Evolutionary conservation across 2,888 invertebrate species (phyloP).

Genomic region (Torymus texanus): DNA sequence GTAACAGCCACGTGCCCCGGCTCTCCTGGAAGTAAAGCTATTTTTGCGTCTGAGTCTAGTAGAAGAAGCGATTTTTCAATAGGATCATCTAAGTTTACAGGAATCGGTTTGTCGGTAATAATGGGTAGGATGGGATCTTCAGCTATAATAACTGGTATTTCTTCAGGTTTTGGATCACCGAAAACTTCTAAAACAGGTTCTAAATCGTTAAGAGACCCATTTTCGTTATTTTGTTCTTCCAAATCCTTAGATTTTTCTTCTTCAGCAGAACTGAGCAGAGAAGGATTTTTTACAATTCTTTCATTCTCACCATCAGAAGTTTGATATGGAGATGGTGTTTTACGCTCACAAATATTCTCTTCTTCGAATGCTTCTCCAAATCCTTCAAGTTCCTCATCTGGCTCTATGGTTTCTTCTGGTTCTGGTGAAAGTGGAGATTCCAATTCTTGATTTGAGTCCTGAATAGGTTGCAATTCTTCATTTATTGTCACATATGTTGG

Average conservation of each 20-base stretch:
- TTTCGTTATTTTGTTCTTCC: neutral
- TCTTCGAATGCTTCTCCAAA: neutral
- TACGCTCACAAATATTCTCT: constrained; percentile 17
- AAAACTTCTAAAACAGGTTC: constrained; percentile 45
- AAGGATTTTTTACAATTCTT: constrained; percentile 1
- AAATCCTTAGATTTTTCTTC: constrained; percentile 17
- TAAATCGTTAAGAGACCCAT: constrained; percentile 33
- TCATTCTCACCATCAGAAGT: neutral
- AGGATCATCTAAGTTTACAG: constrained; percentile 45
- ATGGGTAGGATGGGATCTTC: neutral
- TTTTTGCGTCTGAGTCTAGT: constrained; percentile 25
- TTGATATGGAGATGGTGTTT: neutral
- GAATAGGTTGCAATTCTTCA: neutral
- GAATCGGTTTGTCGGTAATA: neutral
- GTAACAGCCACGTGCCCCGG: constrained; percentile 11
- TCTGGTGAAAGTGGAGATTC: constrained; percentile 51
- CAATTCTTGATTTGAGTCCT: constrained; percentile 16
- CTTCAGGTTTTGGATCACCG: constrained; percentile 45
- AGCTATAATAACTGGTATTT: constrained; percentile 31
- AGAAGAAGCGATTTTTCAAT: constrained; percentile 52
- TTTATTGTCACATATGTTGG: neutral
- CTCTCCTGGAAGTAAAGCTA: neutral
- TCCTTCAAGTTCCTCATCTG: constrained; percentile 13
- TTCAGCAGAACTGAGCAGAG: neutral
- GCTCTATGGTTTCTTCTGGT: constrained; percentile 44